These are phyloP conservation scores for Tuberolachnus salignus DNA, from an alignment of 2,888 invertebrate genomes.

Conservation along the genomic window DNA sequence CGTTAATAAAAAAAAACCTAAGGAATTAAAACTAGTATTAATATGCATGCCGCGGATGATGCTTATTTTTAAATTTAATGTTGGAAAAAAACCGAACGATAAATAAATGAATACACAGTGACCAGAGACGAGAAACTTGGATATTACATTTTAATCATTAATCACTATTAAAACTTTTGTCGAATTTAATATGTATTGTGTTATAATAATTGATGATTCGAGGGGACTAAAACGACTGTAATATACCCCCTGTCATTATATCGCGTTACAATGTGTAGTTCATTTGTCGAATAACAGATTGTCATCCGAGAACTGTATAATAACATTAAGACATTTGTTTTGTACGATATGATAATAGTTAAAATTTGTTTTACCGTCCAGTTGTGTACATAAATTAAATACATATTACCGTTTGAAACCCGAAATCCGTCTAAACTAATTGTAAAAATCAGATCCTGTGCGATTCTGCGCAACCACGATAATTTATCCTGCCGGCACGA, in stretches of 20 bases:
- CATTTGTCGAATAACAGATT: slow-evolving; percentile 24
- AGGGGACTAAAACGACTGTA: slow-evolving; percentile 9
- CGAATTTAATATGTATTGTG: slow-evolving; percentile 24
- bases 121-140: background rate
- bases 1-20: too few species aligned
- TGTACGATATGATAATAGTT: too few species aligned
- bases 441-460: too few species aligned
- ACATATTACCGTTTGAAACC: too few species aligned
- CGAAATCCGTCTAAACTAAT: too few species aligned
- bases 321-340: background rate
- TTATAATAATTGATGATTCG: slow-evolving; percentile 16
- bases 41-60: background rate
- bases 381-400: too few species aligned
- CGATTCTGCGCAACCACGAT: too few species aligned
- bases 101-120: background rate
- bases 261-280: slow-evolving; percentile 3
- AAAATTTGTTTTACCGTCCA: too few species aligned
- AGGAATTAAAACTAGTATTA: slow-evolving; percentile 1
- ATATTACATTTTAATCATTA: slow-evolving; percentile 28
- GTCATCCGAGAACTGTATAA: background rate
- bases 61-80: background rate
- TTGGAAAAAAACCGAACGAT: background rate
- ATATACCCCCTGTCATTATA: background rate
- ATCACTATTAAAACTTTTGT: slow-evolving; percentile 43
- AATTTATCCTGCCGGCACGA: too few species aligned